Conservation (phyloP, 2,888 invertebrate genomes). For the Calliphora vomitoria region DNA sequence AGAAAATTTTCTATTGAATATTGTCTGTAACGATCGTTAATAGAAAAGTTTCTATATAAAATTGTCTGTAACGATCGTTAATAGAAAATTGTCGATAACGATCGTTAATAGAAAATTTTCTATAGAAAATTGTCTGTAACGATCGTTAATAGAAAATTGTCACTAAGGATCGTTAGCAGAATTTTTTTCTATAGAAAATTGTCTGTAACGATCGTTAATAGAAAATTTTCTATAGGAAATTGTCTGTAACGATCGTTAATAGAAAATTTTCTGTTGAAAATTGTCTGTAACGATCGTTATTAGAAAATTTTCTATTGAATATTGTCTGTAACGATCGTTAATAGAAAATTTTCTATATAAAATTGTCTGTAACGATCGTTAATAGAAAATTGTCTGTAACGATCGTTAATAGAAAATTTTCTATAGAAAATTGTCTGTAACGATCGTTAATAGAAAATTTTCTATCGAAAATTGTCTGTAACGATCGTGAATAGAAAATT, state of each 20-base stretch:
- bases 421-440: too few relatives aligned
- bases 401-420: too few relatives aligned
- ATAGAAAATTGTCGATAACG: background rate
- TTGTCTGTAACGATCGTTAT: too few relatives aligned
- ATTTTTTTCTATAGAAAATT: too few relatives aligned
- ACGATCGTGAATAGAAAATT: background rate
- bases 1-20: background rate
- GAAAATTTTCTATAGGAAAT: background rate
- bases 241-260: background rate
- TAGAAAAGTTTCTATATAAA: background rate
- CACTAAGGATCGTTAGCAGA: too few relatives aligned
- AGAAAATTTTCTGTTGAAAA: background rate
- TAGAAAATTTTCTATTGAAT: background rate
- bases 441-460: background rate
- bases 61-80: too few relatives aligned
- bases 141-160: too few relatives aligned
- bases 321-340: background rate
- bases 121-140: too few relatives aligned
- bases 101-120: background rate
- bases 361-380: too few relatives aligned
- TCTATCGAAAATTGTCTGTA: too few relatives aligned
- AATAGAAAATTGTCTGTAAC: too few relatives aligned
- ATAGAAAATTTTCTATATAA: too few relatives aligned
- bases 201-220: background rate
- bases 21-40: background rate